phyloP scores from a whole-genome alignment of 2,113 vertebrate genomes.

The Cheirogaleus medius region DNA sequence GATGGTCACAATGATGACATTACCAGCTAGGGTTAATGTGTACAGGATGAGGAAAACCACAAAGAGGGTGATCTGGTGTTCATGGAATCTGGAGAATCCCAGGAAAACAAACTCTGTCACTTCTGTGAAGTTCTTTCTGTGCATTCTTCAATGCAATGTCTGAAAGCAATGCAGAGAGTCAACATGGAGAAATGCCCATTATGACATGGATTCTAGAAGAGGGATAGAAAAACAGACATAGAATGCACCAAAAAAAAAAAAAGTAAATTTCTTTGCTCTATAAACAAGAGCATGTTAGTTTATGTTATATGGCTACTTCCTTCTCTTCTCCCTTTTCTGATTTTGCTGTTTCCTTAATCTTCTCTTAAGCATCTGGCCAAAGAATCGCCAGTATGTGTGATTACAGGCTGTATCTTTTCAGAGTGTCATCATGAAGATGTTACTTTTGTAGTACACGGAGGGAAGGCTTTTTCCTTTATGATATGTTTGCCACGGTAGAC shows the following conservation, averaged over 20 bases:
- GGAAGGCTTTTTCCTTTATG: not conserved
- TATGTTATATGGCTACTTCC: accelerated
- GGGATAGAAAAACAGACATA: not conserved
- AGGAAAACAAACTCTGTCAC: slow-evolving; percentile 9
- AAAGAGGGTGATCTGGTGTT: not conserved
- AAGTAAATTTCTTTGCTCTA: not conserved
- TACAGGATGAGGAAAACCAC: slow-evolving; percentile 21
- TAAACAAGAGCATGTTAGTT: not conserved
- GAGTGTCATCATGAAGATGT: not conserved
- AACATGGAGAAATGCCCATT: not conserved
- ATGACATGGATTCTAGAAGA: not conserved
- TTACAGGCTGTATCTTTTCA: not conserved
- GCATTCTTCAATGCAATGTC: not conserved
- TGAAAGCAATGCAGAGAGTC: not conserved
- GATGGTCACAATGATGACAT: not conserved
- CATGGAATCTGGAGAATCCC: not conserved
- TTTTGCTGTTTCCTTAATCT: not conserved
- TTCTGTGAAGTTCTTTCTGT: slow-evolving; percentile 28
- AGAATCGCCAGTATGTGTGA: not conserved
- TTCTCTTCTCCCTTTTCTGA: not conserved
- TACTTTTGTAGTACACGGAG: not conserved
- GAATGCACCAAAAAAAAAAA: not conserved
- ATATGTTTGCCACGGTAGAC: not conserved
- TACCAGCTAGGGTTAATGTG: not conserved
- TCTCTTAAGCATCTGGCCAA: not conserved